Conservation (phyloP, 1,140 invertebrate species). For the Drosophila erecta region DNA sequence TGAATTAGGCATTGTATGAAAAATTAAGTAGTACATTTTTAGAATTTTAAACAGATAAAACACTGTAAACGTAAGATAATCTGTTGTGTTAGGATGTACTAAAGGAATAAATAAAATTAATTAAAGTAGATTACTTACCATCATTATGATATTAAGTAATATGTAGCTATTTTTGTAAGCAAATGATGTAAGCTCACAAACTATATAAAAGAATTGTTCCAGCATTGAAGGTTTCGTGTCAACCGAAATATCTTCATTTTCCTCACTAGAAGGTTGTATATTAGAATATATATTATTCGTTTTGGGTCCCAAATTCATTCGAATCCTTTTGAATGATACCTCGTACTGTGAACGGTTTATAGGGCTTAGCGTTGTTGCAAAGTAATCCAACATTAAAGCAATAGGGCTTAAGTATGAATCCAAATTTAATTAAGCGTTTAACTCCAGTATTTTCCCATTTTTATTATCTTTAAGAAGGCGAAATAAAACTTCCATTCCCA, state of each 20-base stretch:
- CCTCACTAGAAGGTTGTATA: neutral
- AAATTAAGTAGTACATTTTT: too few relatives aligned
- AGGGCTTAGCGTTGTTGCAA: conserved; percentile 88
- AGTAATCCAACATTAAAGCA: conserved; percentile 90
- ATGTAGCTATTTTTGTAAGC: conserved; percentile 94
- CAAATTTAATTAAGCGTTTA: conserved; percentile 86
- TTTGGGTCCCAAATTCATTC: conserved; percentile 25
- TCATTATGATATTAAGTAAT: conserved; percentile 95
- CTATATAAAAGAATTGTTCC: conserved; percentile 87
- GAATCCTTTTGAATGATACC: conserved; percentile 27
- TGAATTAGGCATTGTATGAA: too few relatives aligned
- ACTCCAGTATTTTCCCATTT: conserved; percentile 81
- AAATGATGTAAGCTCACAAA: conserved; percentile 88
- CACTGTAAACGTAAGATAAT: too few relatives aligned
- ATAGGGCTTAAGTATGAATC: conserved; percentile 90
- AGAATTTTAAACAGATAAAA: too few relatives aligned
- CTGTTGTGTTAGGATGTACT: too few relatives aligned
- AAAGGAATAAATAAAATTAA: too few relatives aligned
- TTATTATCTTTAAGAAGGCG: conserved; percentile 86
- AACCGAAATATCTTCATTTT: neutral
- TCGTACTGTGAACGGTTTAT: conserved; percentile 87
- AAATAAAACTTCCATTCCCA: conserved; percentile 87
- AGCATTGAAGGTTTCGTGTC: conserved; percentile 84
- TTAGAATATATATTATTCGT: neutral
- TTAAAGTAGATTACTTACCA: conserved; percentile 87